Evolutionary conservation across 2,113 vertebrate genomes (phyloP).

Genomic region (Tragelaphus scriptus): DNA sequence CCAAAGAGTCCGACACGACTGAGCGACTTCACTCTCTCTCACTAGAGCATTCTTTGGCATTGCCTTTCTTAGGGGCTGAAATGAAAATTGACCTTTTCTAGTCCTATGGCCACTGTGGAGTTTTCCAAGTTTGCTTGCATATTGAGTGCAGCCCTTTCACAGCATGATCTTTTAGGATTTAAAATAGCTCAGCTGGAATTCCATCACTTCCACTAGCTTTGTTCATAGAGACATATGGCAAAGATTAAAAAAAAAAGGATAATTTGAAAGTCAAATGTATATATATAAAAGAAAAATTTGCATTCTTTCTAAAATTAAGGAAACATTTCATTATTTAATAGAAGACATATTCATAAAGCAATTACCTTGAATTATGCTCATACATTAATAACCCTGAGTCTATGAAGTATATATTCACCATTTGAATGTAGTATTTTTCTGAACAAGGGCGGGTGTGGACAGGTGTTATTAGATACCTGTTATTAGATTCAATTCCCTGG

Average conservation of each 20-base stretch:
- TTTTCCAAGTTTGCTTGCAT: neutral
- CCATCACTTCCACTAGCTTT: neutral
- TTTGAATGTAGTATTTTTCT: neutral
- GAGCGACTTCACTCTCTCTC: too few relatives aligned
- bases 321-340: neutral
- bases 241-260: neutral
- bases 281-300: neutral
- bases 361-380: neutral
- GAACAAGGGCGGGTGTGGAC: neutral
- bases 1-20: too few relatives aligned
- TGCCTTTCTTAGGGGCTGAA: too few relatives aligned
- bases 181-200: neutral
- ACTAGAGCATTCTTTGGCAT: too few relatives aligned
- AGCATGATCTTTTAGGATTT: neutral
- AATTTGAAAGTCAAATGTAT: neutral
- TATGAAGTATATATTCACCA: neutral
- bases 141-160: neutral
- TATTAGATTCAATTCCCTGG: neutral
- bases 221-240: neutral
- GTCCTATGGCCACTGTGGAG: neutral
- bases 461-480: neutral
- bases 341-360: neutral
- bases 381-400: neutral
- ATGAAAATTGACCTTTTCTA: neutral
- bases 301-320: neutral